Conservation (phyloP, 2,888 invertebrate genomes). For the Eupithecia tripunctaria region DNA sequence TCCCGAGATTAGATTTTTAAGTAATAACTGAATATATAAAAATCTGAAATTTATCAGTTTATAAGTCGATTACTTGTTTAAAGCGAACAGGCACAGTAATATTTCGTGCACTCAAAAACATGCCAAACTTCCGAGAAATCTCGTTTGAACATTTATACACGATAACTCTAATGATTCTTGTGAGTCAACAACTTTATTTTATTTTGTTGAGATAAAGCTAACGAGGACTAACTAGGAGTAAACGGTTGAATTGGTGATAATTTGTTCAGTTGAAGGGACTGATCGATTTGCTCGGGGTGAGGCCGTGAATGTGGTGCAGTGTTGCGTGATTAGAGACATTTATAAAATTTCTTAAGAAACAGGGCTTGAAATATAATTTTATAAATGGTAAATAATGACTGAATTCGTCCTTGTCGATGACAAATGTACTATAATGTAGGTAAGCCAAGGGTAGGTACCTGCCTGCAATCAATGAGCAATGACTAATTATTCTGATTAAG, state of each 20-base stretch:
- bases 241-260: conserved; percentile 56
- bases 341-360: not conserved
- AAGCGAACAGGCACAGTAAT: not conserved
- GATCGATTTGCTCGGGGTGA: conserved; percentile 31
- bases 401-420: not conserved
- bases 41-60: no score
- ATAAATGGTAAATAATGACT: not conserved
- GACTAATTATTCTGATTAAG: conserved; percentile 15
- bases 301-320: conserved; percentile 9
- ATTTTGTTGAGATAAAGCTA: conserved; percentile 68
- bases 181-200: conserved; percentile 59
- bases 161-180: conserved; percentile 50
- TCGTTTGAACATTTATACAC: conserved; percentile 27
- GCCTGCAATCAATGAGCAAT: not conserved
- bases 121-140: conserved; percentile 23
- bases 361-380: not conserved
- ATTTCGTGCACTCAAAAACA: conserved; percentile 17
- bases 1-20: not conserved
- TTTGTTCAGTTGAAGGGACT: conserved; percentile 39
- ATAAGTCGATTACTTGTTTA: no score
- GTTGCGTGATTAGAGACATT: conserved; percentile 3
- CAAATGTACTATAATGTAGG: not conserved
- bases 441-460: no score
- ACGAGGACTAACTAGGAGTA: conserved; percentile 62
- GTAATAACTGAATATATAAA: not conserved